phyloP scores from a whole-genome alignment of 2,888 invertebrate genomes.

The Cephus pulcher region DNA sequence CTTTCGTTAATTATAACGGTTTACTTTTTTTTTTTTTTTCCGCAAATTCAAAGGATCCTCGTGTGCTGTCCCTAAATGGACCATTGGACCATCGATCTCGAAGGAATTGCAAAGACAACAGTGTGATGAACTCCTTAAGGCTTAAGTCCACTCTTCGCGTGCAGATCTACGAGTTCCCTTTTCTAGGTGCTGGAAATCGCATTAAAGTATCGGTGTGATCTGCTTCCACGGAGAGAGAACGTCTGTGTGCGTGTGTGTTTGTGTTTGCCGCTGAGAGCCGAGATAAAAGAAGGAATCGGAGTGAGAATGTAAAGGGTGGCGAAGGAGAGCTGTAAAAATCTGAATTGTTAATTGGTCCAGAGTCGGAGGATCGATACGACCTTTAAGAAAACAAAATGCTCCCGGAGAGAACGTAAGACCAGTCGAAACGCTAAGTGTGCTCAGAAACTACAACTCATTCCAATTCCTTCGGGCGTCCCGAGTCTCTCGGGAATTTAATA shows the following conservation, averaged over 20 bases:
- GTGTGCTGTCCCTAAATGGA: neutral
- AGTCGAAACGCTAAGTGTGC: neutral
- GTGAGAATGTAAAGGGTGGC: neutral
- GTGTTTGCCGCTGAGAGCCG: neutral
- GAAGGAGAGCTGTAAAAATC: neutral
- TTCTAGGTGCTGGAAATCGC: neutral
- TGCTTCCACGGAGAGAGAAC: no score
- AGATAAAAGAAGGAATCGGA: neutral
- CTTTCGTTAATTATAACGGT: neutral
- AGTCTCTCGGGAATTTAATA: neutral
- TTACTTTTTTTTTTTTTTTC: neutral
- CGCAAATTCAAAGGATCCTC: no score
- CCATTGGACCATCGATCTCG: neutral
- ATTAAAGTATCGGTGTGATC: neutral
- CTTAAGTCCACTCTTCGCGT: neutral
- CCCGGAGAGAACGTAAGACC: neutral
- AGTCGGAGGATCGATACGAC: neutral
- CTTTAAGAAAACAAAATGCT: neutral
- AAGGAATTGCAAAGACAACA: neutral
- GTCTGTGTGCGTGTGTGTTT: neutral
- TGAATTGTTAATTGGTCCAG: neutral
- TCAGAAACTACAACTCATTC: neutral
- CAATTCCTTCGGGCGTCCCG: neutral
- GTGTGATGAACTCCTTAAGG: neutral
- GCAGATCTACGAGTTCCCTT: neutral